Base-by-base conservation (phyloP, 2,797 vertebrate genomes). In the Austrolebias charrua region DNA sequence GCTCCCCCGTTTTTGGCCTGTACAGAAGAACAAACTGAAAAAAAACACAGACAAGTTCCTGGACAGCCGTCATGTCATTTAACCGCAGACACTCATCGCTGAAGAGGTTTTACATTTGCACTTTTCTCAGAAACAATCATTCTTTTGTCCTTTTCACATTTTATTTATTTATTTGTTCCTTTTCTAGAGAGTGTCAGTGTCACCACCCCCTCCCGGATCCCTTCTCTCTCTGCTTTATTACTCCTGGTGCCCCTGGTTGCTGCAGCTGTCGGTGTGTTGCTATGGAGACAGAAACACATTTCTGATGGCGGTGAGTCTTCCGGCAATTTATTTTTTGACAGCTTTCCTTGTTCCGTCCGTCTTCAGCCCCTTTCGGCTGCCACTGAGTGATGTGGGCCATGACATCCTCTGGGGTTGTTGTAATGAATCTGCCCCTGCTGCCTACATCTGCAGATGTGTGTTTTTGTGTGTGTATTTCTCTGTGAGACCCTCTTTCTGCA, bases 271-370 rank as follows among this genome's bases (percentile, higher is more conserved):
- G 83, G 84, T 74, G 87, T 91, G 92, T 93, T 94, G 87, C 92
- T 93, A 93, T 93, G 92, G 92, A 90, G 86, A 93, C 92, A 78
- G 80, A 87, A 89, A 85, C 81, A 88, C 86, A 82, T 87, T 85
- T 85, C 85, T 81, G 79, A 75, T 70, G 84, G 63, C 14, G 79
- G 93, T 94, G 86, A 93, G 92, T 90, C 86, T 87, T 82, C 75
- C 42, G 63, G 79, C 77, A 24, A 67, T 76, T 81, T 87, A 58
- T 67, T 73, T 79, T 81, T 73, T 83, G 85, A 88, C 85, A 82
- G 65, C 70, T 76, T 74, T 76, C 62, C n/a, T 1, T 76, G 82
- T 72, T 82, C 59, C 20, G 76, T 89, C 86, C 75, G 73, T 89
- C 86, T 86, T 82, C 42, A 63, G 85, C 79, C 76, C 80, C 80